Evolutionary conservation across 2,113 vertebrate genomes (phyloP), one percentile per base, ranked within the genome.

Genomic region (Nibea coibor): DNA sequence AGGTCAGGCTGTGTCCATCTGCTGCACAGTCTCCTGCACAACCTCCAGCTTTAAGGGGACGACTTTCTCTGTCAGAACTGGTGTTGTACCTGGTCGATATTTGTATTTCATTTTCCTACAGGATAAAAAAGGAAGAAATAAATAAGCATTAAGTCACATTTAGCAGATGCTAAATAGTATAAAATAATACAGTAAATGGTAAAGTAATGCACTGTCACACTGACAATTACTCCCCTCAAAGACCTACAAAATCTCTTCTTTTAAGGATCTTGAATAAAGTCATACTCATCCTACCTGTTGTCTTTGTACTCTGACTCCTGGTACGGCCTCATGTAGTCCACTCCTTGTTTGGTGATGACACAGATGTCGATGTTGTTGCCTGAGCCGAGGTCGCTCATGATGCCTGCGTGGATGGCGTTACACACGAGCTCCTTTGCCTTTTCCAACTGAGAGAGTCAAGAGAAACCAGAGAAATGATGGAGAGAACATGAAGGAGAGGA

Each of bases 321-420:
- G 84, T 95, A 93, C 0, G 95, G 90, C 57, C 94, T 82, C 74
- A 96, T 94, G 82, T 95, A 90, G 59, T 95, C 94, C 71, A 94
- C 87, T 2, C 95, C 94, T 0, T 89, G 8, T 12, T 9, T 75
- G 4, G 90, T 96, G 93, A 97, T 96, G 1, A 97, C 95, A 83
- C 96, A 97, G 0, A 96, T 80, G 82, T 97, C 95, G 68, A 97
- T 94, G 53, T 91, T 96, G 89, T 96, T 94, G 20, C 96, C 96
- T 10, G 96, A 97, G 72, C 93, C 96, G 53, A 97, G 92, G 90
- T 97, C 96, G 11, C 73, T 89, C 87, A 96, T 92, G 91, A 97
- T 96, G n/a, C 96, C 96, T 0, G 96, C 88, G 0, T 92, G 88
- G 82, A 97, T 90, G 47, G 96, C 91, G 17, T 91, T 89, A 5